A percentile compares a stretch with the other conserved stretches of the same genome.
Evolutionary conservation across 2,888 invertebrate species (phyloP).

Genomic region (Dolomedes plantarius): DNA sequence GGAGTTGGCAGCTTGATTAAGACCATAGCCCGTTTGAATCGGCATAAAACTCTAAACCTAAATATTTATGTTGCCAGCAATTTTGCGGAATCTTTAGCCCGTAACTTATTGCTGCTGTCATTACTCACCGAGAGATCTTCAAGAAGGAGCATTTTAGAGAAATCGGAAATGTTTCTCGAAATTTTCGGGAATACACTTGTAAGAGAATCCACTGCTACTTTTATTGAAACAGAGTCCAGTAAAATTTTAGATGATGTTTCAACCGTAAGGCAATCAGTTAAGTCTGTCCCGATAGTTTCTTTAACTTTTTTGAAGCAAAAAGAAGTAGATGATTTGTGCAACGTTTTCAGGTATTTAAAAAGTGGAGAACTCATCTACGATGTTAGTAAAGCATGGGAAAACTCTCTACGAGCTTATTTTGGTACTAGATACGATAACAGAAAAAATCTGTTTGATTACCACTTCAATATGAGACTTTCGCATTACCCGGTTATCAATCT

Average conservation of each 20-base stretch:
- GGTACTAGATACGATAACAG: constrained; percentile 43
- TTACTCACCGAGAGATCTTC: constrained; percentile 10
- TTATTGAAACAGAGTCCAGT: constrained; percentile 10
- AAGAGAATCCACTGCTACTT: constrained; percentile 5
- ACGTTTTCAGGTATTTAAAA: constrained; percentile 28
- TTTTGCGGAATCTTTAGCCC: constrained; percentile 33
- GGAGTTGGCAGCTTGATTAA: constrained; percentile 46
- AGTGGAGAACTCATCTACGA: constrained; percentile 7
- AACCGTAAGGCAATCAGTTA: not conserved
- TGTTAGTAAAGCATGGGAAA: constrained; percentile 48
- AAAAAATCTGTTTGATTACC: constrained; percentile 49
- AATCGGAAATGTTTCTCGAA: constrained; percentile 47
- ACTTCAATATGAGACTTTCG: constrained; percentile 45
- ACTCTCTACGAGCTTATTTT: constrained; percentile 36
- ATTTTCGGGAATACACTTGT: constrained; percentile 46
- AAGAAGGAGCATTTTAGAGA: constrained; percentile 27
- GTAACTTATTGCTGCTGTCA: constrained; percentile 35
- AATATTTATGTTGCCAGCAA: constrained; percentile 29
- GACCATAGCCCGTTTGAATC: constrained; percentile 36
- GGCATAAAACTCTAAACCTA: constrained; percentile 13
- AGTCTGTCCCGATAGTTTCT: constrained; percentile 12
- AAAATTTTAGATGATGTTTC: constrained; percentile 11
- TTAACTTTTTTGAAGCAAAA: constrained; percentile 24
- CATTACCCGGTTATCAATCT: constrained; percentile 42
- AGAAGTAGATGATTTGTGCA: constrained; percentile 35